These are phyloP conservation scores for Cryptoblepharus egeriae DNA, from an alignment of 2,797 vertebrate species.

Conservation along the genomic window DNA sequence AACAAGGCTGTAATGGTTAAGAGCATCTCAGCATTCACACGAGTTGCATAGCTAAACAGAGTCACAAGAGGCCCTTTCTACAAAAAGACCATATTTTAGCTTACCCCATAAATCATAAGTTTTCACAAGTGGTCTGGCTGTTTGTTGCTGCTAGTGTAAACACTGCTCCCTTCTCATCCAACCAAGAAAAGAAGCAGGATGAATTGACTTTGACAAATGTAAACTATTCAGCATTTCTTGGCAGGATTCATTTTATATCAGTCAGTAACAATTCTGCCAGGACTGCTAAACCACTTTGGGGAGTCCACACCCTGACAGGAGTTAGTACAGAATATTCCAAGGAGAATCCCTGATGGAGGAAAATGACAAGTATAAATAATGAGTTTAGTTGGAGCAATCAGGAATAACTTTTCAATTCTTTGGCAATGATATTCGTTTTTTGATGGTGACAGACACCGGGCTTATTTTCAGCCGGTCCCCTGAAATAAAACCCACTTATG, in stretches of 20 bases:
- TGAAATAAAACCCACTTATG: background rate
- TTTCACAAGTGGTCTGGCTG: slow-evolving; percentile 34
- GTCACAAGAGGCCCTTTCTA: background rate
- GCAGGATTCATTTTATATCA: slow-evolving; percentile 66
- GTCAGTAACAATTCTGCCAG: slow-evolving; percentile 56
- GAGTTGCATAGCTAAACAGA: slow-evolving; percentile 5
- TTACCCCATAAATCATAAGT: slow-evolving; percentile 32
- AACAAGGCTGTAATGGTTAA: background rate
- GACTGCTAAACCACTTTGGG: slow-evolving; percentile 57
- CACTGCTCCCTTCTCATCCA: slow-evolving; percentile 45
- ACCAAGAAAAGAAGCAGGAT: slow-evolving; percentile 41
- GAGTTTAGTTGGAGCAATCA: slow-evolving; percentile 21
- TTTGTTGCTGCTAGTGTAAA: slow-evolving; percentile 41
- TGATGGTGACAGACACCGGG: background rate
- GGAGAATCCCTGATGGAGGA: slow-evolving; percentile 24
- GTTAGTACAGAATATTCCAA: slow-evolving; percentile 48
- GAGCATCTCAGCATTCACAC: background rate
- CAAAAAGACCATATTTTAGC: slow-evolving; percentile 35
- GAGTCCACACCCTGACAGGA: slow-evolving; percentile 31
- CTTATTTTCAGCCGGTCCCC: background rate
- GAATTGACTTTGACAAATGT: slow-evolving; percentile 64
- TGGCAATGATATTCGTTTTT: slow-evolving; percentile 17
- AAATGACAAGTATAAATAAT: slow-evolving; percentile 32
- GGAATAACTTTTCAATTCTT: slow-evolving; percentile 26
- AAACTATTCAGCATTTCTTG: slow-evolving; percentile 57